Evolutionary conservation across 2,888 invertebrate genomes (phyloP).

Genomic region (Digitonthophagus gazella): DNA sequence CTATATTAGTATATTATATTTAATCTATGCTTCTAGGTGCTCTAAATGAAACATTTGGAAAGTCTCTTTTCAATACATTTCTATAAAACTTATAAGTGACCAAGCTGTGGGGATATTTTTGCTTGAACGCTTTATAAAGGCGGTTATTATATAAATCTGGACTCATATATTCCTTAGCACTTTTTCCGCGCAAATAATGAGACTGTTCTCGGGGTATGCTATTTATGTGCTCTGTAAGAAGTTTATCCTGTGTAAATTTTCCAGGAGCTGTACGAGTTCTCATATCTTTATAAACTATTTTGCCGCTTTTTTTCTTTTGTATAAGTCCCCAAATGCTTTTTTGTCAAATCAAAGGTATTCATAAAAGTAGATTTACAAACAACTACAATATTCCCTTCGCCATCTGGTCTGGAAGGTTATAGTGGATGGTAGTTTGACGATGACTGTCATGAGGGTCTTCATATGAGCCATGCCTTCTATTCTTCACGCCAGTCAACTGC

Average conservation of each 20-base stretch:
- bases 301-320: not conserved
- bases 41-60: no score
- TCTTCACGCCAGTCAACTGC: conserved; percentile 24
- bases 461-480: no score
- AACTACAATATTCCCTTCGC: no score
- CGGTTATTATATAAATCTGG: conserved; percentile 31
- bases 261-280: conserved; percentile 17
- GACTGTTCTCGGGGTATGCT: no score
- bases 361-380: no score
- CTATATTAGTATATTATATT: no score
- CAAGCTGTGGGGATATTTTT: no score
- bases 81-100: no score
- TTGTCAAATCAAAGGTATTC: conserved; percentile 25
- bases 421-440: conserved; percentile 30
- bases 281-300: conserved; percentile 28
- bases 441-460: conserved; percentile 24
- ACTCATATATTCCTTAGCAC: conserved; percentile 32
- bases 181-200: no score
- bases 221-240: conserved; percentile 30
- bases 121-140: no score
- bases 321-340: conserved; percentile 21
- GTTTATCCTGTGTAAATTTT: conserved; percentile 26
- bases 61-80: no score
- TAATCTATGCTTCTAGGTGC: no score
- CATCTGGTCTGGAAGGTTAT: conserved; percentile 27